Evolutionary conservation across 2,797 vertebrate genomes (phyloP).

Genomic region (Adrianichthys oophorus): DNA sequence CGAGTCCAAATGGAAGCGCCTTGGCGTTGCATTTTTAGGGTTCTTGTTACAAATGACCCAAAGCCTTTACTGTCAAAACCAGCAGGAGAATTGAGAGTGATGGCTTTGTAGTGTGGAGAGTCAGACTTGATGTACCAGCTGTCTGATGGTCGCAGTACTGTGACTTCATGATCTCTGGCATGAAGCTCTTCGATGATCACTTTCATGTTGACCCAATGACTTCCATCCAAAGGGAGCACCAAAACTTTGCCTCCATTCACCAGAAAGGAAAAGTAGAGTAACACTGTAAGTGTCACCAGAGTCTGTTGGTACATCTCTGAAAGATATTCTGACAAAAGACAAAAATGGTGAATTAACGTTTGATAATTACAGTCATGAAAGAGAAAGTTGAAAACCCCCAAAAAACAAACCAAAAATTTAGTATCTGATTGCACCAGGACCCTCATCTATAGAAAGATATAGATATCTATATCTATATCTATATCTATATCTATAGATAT

Average conservation of each 20-base stretch:
- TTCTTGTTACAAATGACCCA: not conserved
- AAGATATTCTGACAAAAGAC: slow-evolving; percentile 23
- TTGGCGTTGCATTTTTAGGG: slow-evolving; percentile 13
- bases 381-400: not conserved
- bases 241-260: slow-evolving; percentile 53
- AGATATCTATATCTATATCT: too few species aligned
- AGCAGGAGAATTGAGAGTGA: not conserved
- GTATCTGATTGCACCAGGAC: too few species aligned
- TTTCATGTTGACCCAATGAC: slow-evolving; percentile 74
- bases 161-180: slow-evolving; percentile 56
- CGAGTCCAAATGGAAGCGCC: slow-evolving; percentile 39
- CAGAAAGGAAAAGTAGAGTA: slow-evolving; percentile 26
- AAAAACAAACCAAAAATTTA: too few species aligned
- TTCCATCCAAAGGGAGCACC: slow-evolving; percentile 59
- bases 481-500: too few species aligned
- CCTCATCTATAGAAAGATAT: too few species aligned
- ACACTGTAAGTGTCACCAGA: slow-evolving; percentile 12
- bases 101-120: slow-evolving; percentile 49
- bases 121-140: slow-evolving; percentile 60
- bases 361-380: not conserved
- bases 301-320: slow-evolving; percentile 27
- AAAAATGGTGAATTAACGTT: not conserved
- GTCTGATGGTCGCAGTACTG: slow-evolving; percentile 42
- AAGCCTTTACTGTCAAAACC: slow-evolving; percentile 30
- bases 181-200: slow-evolving; percentile 58